Percentiles rank a stretch among this genome's conserved stretches.
Evolutionary conservation across 1,140 invertebrate species (phyloP).

Genomic region (Thalassaphorura encarpata): DNA sequence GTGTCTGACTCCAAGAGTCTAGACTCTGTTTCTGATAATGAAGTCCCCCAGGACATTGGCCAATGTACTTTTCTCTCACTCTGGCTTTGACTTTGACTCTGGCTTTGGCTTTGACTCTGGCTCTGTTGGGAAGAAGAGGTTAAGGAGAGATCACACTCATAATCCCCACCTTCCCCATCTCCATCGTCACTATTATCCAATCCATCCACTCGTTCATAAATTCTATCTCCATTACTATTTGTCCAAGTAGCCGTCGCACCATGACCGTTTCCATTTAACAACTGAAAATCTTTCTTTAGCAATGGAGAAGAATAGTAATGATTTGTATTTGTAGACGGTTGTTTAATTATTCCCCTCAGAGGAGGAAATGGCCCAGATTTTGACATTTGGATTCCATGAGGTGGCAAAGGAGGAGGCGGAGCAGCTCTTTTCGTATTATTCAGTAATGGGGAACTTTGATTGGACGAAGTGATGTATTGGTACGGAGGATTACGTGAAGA

Average conservation of each 20-base stretch:
- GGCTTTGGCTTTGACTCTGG: constrained; percentile 5
- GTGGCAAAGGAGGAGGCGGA: neutral
- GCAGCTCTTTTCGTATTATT: neutral
- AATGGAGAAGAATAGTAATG: constrained; percentile 13
- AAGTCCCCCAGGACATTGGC: constrained; percentile 20
- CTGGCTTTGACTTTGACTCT: too few species aligned
- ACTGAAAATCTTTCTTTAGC: neutral
- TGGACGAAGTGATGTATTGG: constrained; percentile 31
- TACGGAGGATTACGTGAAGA: constrained; percentile 26
- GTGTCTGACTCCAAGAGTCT: constrained; percentile 23
- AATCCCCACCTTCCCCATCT: constrained; percentile 21
- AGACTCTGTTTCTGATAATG: constrained; percentile 27
- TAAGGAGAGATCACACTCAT: constrained; percentile 15
- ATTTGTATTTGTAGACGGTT: too few species aligned
- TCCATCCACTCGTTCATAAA: constrained; percentile 24
- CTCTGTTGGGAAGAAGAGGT: neutral
- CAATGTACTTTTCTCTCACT: too few species aligned
- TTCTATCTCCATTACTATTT: constrained; percentile 18
- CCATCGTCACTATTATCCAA: constrained; percentile 22
- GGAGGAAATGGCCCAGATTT: too few species aligned
- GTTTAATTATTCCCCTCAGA: too few species aligned
- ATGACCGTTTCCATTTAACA: too few species aligned
- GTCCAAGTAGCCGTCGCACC: neutral
- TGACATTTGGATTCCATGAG: too few species aligned
- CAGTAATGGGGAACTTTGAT: constrained; percentile 32